phyloP scores from a whole-genome alignment of 2,113 vertebrate genomes.

The Papio anubis region DNA sequence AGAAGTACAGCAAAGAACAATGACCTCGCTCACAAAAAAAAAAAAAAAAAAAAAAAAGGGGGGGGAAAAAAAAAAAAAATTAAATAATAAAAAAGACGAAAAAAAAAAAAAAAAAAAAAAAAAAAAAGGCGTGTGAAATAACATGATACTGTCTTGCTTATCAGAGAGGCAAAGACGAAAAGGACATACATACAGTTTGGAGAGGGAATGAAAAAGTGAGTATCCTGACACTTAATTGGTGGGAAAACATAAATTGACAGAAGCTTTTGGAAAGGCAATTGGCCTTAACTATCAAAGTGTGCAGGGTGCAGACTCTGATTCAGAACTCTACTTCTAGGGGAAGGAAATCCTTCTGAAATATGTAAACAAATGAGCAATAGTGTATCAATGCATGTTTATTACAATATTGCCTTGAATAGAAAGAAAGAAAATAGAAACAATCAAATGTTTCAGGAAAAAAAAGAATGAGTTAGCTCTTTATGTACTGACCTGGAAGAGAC shows the following conservation, averaged over 20 bases:
- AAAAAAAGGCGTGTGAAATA: background rate
- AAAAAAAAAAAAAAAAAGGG: background rate
- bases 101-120: background rate
- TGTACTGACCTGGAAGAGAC: background rate
- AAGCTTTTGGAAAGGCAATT: background rate
- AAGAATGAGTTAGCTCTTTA: background rate
- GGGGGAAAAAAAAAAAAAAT: no score
- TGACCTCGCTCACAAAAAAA: background rate
- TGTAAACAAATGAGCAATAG: background rate
- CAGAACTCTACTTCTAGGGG: background rate
- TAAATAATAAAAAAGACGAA: no score
- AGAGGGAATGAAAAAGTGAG: background rate
- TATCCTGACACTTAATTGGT: background rate
- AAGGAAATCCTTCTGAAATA: constrained; percentile 15
- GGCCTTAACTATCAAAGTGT: background rate
- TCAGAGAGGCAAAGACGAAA: background rate
- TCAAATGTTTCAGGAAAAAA: background rate
- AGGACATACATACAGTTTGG: background rate
- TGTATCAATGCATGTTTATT: background rate
- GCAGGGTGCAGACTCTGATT: background rate
- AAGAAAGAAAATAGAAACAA: background rate
- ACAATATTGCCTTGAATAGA: background rate
- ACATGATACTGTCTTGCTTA: background rate
- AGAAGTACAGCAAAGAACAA: background rate
- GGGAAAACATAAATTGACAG: background rate